A percentile compares a stretch with the other conserved stretches of the same genome.
Evolutionary conservation across 1,140 invertebrate species (phyloP).

Genomic region (Aphis craccivora): DNA sequence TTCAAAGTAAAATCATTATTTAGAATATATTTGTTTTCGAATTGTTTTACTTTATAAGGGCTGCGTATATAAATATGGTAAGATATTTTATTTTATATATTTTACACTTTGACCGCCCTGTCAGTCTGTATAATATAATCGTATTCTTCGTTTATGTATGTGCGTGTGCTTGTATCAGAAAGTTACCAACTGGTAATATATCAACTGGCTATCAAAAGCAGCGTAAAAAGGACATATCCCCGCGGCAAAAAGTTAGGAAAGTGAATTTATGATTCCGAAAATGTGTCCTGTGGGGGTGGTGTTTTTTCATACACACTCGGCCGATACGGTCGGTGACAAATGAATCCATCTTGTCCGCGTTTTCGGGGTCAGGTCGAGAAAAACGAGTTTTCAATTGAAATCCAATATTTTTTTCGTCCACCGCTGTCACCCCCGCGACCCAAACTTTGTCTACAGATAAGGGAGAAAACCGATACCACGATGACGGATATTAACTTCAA

Average conservation of each 20-base stretch:
- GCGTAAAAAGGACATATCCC: constrained; percentile 53
- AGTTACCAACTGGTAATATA: constrained; percentile 48
- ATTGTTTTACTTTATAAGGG: not conserved
- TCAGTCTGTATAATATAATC: not conserved
- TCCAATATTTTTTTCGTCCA: constrained; percentile 47
- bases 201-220: constrained; percentile 46
- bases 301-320: constrained; percentile 33
- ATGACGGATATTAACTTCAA: constrained; percentile 33
- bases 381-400: constrained; percentile 58
- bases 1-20: not conserved
- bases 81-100: not conserved
- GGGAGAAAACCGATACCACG: not conserved
- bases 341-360: constrained; percentile 55
- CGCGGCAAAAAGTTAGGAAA: constrained; percentile 52
- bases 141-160: not conserved
- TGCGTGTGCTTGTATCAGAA: not conserved
- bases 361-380: constrained; percentile 50
- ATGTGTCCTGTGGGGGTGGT: constrained; percentile 46
- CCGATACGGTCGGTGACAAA: constrained; percentile 51
- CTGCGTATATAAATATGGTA: not conserved
- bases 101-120: not conserved
- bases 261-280: constrained; percentile 57
- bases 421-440: not conserved
- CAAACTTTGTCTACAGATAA: not conserved
- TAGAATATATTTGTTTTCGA: not conserved